Conservation (phyloP, 37 sponge, comb jelly and placozoan species). For the Halichondria panicea region DNA sequence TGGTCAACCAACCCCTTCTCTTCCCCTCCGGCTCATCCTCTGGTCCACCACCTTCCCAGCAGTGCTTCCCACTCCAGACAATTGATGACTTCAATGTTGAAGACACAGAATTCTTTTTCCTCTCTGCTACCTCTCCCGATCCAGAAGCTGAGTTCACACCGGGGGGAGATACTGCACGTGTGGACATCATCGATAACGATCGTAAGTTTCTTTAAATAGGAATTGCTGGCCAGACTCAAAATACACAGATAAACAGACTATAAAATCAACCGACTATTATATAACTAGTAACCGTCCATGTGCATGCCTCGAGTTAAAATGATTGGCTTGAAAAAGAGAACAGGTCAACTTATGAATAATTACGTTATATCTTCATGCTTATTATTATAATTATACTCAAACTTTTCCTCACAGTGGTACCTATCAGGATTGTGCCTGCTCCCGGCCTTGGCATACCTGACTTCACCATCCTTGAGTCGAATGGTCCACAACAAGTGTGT, state of each 20-base stretch:
- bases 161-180: background rate
- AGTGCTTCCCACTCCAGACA: background rate
- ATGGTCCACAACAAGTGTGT: background rate
- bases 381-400: no score
- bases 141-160: background rate
- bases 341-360: no score
- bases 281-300: background rate
- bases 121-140: background rate
- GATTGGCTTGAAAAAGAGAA: no score
- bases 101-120: background rate
- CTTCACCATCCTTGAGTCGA: background rate
- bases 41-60: background rate
- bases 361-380: no score
- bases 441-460: background rate
- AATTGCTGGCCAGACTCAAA: background rate
- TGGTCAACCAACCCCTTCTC: background rate
- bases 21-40: slow-evolving; percentile 3
- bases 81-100: background rate
- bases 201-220: background rate
- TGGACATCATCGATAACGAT: background rate
- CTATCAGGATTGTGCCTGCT: background rate
- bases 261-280: no score
- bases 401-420: background rate
- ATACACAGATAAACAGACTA: no score
- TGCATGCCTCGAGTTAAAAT: no score